phyloP scores from a whole-genome alignment of 2,797 vertebrate genomes.

The Setipinna tenuifilis region DNA sequence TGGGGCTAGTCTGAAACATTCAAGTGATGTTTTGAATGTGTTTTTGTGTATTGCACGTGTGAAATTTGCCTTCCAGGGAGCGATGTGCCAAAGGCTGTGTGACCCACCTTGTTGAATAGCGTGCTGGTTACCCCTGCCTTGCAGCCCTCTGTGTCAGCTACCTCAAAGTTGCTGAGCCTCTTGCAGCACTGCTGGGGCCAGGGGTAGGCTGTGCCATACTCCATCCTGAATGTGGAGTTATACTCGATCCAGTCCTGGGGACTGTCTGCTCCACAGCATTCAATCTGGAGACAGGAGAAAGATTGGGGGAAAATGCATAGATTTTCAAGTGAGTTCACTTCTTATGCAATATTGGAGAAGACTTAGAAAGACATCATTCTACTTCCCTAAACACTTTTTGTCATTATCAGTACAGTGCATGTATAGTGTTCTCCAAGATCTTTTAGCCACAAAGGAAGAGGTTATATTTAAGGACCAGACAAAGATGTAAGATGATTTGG shows the following conservation, averaged over 20 bases:
- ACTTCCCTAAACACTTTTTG: neutral
- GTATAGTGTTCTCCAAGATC: neutral
- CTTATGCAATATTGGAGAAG: neutral
- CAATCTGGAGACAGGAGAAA: constrained; percentile 55
- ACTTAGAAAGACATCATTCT: neutral
- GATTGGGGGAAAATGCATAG: neutral
- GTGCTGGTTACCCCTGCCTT: constrained; percentile 58
- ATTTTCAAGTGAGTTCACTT: neutral
- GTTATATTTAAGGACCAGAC: too few species aligned
- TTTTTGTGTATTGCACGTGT: neutral
- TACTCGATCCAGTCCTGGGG: constrained; percentile 75
- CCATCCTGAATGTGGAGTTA: constrained; percentile 64
- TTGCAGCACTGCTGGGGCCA: constrained; percentile 77
- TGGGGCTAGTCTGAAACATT: neutral
- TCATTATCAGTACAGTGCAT: neutral
- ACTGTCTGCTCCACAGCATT: constrained; percentile 74
- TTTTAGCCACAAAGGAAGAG: too few species aligned
- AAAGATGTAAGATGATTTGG: too few species aligned
- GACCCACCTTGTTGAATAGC: constrained; percentile 54
- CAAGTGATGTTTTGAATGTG: too few species aligned
- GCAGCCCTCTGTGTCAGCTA: constrained; percentile 62
- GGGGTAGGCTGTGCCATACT: constrained; percentile 37
- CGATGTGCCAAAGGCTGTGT: neutral
- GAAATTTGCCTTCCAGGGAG: neutral
- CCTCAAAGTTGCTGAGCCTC: constrained; percentile 62